Conservation (phyloP, 53 echinoderm and acorn worm species). For the Crossaster papposus region DNA sequence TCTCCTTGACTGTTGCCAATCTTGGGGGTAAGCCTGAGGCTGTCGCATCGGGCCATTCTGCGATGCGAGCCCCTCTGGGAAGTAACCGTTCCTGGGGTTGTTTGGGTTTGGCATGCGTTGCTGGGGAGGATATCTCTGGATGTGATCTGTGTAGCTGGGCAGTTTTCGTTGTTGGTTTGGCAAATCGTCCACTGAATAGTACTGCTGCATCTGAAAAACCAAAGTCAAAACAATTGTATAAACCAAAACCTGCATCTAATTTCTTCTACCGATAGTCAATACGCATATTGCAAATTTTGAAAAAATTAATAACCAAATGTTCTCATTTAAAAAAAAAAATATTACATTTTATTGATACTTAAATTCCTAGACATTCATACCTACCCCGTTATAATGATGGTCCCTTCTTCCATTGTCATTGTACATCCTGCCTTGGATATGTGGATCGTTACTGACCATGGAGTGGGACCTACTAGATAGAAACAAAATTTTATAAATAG, state of each 20-base stretch:
- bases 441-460: background rate
- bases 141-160: slow-evolving; percentile 90
- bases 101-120: slow-evolving; percentile 32
- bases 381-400: slow-evolving; percentile 19
- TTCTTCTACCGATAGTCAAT: too few relatives aligned
- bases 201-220: slow-evolving; percentile 40
- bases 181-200: slow-evolving; percentile 30
- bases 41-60: slow-evolving; percentile 46
- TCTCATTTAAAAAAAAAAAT: too few relatives aligned
- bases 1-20: slow-evolving; percentile 46
- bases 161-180: slow-evolving; percentile 62
- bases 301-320: too few relatives aligned
- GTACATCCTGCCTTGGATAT: slow-evolving; percentile 28
- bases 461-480: background rate
- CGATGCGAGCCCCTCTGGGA: slow-evolving; percentile 72
- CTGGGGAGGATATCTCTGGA: slow-evolving; percentile 74
- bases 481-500: background rate
- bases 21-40: slow-evolving; percentile 31
- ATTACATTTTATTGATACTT: too few relatives aligned
- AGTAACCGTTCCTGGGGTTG: slow-evolving; percentile 60
- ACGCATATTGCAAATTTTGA: too few relatives aligned
- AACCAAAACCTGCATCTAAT: too few relatives aligned
- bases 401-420: slow-evolving; percentile 20
- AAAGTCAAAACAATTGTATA: background rate
- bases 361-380: background rate